These are phyloP conservation scores for Lepus timidus DNA, from an alignment of 2,113 vertebrate species.

Conservation along the genomic window DNA sequence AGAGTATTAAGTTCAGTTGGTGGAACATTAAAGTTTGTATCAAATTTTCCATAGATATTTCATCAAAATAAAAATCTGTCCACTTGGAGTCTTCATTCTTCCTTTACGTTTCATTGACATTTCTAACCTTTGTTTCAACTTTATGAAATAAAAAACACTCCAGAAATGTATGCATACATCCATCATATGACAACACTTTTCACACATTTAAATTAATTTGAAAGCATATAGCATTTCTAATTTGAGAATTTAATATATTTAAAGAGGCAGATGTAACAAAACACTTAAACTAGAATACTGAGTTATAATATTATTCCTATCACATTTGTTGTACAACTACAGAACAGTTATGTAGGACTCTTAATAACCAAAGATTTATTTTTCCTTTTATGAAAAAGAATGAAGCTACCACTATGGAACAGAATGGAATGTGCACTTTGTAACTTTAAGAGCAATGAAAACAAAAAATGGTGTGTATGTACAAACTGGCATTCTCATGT, in stretches of 20 bases:
- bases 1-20: neutral
- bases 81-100: slow-evolving; percentile 4
- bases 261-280: slow-evolving; percentile 29
- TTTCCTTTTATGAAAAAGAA: slow-evolving; percentile 28
- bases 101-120: slow-evolving; percentile 2
- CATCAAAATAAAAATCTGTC: slow-evolving; percentile 36
- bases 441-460: slow-evolving; percentile 17
- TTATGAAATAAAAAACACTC: slow-evolving; percentile 28
- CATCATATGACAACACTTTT: neutral
- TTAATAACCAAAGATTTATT: neutral
- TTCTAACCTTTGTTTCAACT: slow-evolving; percentile 43
- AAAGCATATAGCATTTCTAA: slow-evolving; percentile 1
- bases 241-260: slow-evolving; percentile 30
- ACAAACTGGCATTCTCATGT: slow-evolving; percentile 6
- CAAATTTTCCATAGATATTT: neutral
- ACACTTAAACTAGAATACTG: neutral
- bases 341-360: neutral
- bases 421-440: slow-evolving; percentile 14
- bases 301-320: slow-evolving; percentile 16
- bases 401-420: neutral
- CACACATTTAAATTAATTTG: slow-evolving; percentile 46
- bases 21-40: neutral
- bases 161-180: slow-evolving; percentile 18
- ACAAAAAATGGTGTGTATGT: neutral
- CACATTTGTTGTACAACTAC: neutral